phyloP scores from a whole-genome alignment of 2,113 vertebrate species.

The Protobothrops flavoviridis region DNA sequence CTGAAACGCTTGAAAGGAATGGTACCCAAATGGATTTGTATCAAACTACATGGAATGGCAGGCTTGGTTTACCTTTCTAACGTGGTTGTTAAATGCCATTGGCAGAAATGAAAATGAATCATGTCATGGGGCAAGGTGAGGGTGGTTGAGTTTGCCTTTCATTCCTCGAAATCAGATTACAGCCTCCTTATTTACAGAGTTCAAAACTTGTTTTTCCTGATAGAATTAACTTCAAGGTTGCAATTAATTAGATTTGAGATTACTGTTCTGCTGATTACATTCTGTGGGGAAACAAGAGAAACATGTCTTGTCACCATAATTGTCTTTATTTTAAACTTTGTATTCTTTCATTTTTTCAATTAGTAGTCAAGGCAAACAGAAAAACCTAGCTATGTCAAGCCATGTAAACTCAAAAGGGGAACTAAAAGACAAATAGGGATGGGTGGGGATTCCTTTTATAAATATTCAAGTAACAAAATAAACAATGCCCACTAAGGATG shows the following conservation, averaged over 20 bases:
- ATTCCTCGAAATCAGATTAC: constrained; percentile 36
- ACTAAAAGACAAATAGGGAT: background rate
- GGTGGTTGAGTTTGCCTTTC: constrained; percentile 23
- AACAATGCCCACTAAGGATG: background rate
- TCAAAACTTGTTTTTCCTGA: constrained; percentile 54
- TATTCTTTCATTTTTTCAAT: background rate
- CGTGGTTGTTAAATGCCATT: background rate
- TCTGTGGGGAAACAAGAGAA: constrained; percentile 16
- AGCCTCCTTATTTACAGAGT: constrained; percentile 37
- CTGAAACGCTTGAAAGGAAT: background rate
- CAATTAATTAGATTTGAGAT: background rate
- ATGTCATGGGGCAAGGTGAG: constrained; percentile 26
- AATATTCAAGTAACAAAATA: background rate
- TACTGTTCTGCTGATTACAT: constrained; percentile 37
- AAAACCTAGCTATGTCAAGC: background rate
- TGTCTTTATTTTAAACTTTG: constrained; percentile 22
- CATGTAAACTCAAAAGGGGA: background rate
- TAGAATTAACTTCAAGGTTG: constrained; percentile 38
- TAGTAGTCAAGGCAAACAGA: background rate
- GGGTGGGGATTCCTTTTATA: background rate
- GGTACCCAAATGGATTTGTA: background rate
- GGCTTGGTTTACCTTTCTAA: background rate
- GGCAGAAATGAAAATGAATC: background rate
- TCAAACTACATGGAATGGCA: background rate
- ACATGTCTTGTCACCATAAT: constrained; percentile 25